phyloP scores from a whole-genome alignment of 1,140 invertebrate species.

The Globodera ellingtonae region DNA sequence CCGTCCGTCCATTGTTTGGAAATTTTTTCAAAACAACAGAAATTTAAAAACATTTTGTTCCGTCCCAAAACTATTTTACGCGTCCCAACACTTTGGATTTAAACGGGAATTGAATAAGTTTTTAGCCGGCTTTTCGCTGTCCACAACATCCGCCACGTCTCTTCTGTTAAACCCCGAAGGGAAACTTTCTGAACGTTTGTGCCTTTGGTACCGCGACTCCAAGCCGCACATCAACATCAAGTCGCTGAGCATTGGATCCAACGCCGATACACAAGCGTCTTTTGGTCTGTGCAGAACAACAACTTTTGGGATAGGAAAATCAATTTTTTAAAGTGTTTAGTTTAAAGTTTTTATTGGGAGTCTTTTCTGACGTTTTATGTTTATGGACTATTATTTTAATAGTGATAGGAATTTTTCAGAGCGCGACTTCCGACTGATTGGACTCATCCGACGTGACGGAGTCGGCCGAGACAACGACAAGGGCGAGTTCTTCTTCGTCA shows the following conservation, averaged over 20 bases:
- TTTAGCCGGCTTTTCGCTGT: conserved; percentile 52
- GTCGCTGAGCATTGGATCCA: conserved; percentile 36
- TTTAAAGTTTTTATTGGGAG: too few species aligned
- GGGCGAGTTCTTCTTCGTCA: conserved; percentile 47
- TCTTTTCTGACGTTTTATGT: too few species aligned
- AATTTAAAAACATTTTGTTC: background rate
- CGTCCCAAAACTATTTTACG: background rate
- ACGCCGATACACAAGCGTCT: conserved; percentile 1
- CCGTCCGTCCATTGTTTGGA: background rate
- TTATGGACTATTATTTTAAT: too few species aligned
- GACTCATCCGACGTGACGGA: conserved; percentile 33
- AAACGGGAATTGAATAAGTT: background rate
- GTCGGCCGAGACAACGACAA: conserved; percentile 40
- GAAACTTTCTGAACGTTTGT: conserved; percentile 33
- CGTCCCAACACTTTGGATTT: conserved; percentile 5
- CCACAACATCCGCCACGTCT: background rate
- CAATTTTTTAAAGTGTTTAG: background rate
- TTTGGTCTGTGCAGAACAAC: conserved; percentile 14
- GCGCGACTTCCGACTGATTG: conserved; percentile 56
- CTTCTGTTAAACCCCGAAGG: conserved; percentile 42
- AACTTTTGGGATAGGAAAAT: background rate
- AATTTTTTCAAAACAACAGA: too few species aligned
- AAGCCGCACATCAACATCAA: conserved; percentile 40
- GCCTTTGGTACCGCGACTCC: conserved; percentile 46
- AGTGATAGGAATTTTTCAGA: conserved; percentile 25